phyloP scores from a whole-genome alignment of 2,888 invertebrate species.

The Drosophila koepferae region DNA sequence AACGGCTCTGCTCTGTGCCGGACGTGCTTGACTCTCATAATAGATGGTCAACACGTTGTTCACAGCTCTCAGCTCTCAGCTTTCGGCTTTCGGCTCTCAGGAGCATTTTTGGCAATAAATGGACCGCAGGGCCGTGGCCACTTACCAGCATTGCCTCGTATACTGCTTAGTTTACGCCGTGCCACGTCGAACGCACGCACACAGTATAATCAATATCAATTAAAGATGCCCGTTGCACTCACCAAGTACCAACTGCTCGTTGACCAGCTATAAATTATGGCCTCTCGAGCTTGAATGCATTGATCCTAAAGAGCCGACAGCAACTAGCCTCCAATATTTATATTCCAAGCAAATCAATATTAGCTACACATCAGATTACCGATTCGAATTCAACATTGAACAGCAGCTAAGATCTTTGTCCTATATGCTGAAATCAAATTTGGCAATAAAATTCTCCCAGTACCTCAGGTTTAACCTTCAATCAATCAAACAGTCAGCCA shows the following conservation, averaged over 20 bases:
- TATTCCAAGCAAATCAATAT: background rate
- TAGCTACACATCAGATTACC: slow-evolving; percentile 3
- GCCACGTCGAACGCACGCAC: slow-evolving; percentile 26
- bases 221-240: slow-evolving; percentile 21
- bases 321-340: no score
- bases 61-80: slow-evolving; percentile 4
- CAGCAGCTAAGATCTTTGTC: no score
- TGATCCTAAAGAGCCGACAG: background rate
- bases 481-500: background rate
- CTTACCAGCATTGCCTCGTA: slow-evolving; percentile 33
- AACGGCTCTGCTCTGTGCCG: slow-evolving; percentile 33
- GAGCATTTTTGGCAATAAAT: slow-evolving; percentile 54
- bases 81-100: slow-evolving; percentile 25
- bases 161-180: slow-evolving; percentile 24
- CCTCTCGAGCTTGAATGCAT: background rate
- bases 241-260: background rate
- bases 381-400: no score
- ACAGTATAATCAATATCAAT: slow-evolving; percentile 46
- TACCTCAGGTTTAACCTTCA: no score
- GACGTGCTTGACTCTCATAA: slow-evolving; percentile 61
- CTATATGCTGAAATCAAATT: no score
- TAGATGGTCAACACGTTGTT: slow-evolving; percentile 56
- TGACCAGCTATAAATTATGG: slow-evolving; percentile 2
- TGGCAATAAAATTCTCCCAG: no score
- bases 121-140: slow-evolving; percentile 48